Evolutionary conservation across 2,888 invertebrate species (phyloP), one percentile per base, ranked within the genome.

Genomic region (Colostygia pectinataria): DNA sequence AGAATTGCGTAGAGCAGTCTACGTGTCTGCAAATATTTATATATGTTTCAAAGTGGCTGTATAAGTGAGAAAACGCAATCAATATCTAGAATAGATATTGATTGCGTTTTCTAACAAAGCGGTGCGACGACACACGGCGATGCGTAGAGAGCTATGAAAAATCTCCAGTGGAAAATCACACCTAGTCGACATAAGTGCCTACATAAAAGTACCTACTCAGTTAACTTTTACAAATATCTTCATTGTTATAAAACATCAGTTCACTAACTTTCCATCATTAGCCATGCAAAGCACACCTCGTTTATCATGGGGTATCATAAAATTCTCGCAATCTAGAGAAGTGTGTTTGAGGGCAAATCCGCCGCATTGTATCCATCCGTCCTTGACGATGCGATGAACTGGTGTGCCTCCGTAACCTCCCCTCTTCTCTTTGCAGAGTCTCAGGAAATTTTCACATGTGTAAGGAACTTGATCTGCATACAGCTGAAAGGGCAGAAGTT

Each of bases 221-320:
- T n/a, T n/a, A n/a, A n/a, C n/a, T n/a, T 15, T 15, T 15, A 15
- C 15, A 15, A 15, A 15, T n/a, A n/a, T n/a, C n/a, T n/a, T n/a
- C n/a, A n/a, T n/a, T n/a, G n/a, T n/a, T n/a, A 28, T 14, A 13
- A 32, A 34, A 13, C n/a, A 31, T 15, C 13, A 28, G 10, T 18
- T n/a, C 0, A 5, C 18, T 40, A 55, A 88, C 89, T 85, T 91
- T 36, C 93, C 93, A 71, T 91, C 89, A 71, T 95, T 94, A 41
- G 93, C 93, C 93, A 94, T 94, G 10, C 93, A 93, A n/a, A 95
- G 76, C 7, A 95, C 91, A 0, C 95, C 95, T 44, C 94, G 85
- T 65, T 90, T 85, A 61, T 93, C 91, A 66, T 94, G 93, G 0
- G 91, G 91, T 14, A 95, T 79, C 8, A 91, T 90, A 71, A 93